These are phyloP conservation scores for Potorous gilbertii DNA, from an alignment of 2,797 vertebrate species.

Conservation along the genomic window DNA sequence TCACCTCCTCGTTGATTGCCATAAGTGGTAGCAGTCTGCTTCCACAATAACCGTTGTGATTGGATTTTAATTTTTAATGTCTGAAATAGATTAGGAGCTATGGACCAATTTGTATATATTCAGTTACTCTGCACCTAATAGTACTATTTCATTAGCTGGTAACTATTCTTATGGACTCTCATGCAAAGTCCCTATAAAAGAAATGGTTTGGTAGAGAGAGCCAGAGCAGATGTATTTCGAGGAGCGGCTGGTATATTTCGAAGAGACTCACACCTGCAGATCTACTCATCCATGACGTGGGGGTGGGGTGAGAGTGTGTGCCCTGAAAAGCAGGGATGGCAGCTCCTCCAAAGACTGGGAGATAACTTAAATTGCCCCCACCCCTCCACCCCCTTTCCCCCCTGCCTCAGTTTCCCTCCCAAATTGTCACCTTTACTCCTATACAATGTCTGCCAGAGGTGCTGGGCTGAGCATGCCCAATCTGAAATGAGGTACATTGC, in stretches of 20 bases:
- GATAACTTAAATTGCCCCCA: background rate
- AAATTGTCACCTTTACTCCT: background rate
- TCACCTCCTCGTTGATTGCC: slow-evolving; percentile 29
- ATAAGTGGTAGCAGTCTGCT: slow-evolving; percentile 47
- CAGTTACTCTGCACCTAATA: slow-evolving; percentile 46
- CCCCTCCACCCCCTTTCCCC: background rate
- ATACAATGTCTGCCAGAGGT: background rate
- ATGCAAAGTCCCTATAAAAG: background rate
- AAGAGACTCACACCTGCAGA: slow-evolving; percentile 24
- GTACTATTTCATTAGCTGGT: slow-evolving; percentile 50
- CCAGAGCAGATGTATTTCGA: background rate
- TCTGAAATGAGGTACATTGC: background rate
- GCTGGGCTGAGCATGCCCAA: background rate
- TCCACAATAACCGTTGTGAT: slow-evolving; percentile 72
- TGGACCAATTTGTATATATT: slow-evolving; percentile 53
- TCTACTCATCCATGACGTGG: slow-evolving; percentile 13
- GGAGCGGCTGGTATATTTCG: background rate
- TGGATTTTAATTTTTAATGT: slow-evolving; percentile 81
- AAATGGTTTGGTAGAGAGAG: background rate
- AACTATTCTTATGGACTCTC: background rate
- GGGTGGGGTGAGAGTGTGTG: background rate
- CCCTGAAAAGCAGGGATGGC: background rate
- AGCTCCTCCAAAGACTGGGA: background rate
- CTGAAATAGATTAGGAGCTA: slow-evolving; percentile 60
- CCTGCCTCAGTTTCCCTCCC: too few relatives aligned